These are phyloP conservation scores for Spodoptera littoralis DNA, from an alignment of 2,888 invertebrate genomes.

Conservation along the genomic window DNA sequence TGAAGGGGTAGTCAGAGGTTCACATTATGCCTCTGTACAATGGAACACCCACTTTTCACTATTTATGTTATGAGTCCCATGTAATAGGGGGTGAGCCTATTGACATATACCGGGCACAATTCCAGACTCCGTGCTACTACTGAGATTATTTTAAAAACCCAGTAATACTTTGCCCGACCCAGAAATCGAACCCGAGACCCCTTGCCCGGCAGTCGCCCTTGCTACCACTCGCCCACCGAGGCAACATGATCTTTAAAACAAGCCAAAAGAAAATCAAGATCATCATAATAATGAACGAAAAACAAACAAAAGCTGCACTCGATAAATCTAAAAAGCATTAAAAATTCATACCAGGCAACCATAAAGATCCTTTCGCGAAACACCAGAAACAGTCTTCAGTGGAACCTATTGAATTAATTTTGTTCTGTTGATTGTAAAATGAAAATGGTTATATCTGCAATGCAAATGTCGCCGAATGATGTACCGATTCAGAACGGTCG, in stretches of 20 bases:
- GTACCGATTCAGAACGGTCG: constrained; percentile 59
- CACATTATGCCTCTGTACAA: too few relatives aligned
- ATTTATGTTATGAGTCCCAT: too few relatives aligned
- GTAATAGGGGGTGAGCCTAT: too few relatives aligned
- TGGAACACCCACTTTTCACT: too few relatives aligned
- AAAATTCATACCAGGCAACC: constrained; percentile 67
- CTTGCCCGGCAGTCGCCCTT: too few relatives aligned
- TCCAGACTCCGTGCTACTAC: too few relatives aligned
- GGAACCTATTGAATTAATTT: constrained; percentile 81
- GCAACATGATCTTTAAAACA: background rate
- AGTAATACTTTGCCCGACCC: too few relatives aligned
- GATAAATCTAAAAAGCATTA: constrained; percentile 63
- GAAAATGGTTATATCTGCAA: constrained; percentile 80
- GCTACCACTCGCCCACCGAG: too few relatives aligned
- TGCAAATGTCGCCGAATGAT: constrained; percentile 72
- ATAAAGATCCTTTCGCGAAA: constrained; percentile 67
- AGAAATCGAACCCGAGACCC: too few relatives aligned
- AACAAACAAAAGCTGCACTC: constrained; percentile 32
- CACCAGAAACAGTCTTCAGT: constrained; percentile 74
- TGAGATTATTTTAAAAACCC: too few relatives aligned
- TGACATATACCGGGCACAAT: too few relatives aligned
- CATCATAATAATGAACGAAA: constrained; percentile 3
- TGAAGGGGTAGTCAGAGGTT: too few relatives aligned
- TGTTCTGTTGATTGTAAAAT: constrained; percentile 85
- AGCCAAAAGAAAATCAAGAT: constrained; percentile 3